These are phyloP conservation scores for Dolichallabes microphthalmus DNA, from an alignment of 2,113 vertebrate species.

Conservation along the genomic window DNA sequence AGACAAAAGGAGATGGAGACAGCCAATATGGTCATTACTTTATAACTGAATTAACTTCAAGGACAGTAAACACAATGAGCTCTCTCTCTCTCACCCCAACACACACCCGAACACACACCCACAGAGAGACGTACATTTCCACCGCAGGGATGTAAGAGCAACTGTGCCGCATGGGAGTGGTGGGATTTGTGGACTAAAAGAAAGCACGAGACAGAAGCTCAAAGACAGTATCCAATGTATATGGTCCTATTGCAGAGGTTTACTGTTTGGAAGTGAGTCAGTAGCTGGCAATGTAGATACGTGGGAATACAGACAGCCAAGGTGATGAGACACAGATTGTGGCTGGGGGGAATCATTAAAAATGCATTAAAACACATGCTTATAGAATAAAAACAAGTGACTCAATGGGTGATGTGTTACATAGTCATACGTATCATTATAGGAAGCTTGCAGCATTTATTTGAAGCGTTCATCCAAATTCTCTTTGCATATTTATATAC, in stretches of 20 bases:
- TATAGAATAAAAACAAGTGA: slow-evolving; percentile 10
- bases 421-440: neutral
- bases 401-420: neutral
- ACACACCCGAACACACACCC: slow-evolving; percentile 36
- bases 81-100: neutral
- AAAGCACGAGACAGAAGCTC: slow-evolving; percentile 40
- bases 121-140: slow-evolving; percentile 39
- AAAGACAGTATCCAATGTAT: slow-evolving; percentile 17
- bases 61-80: slow-evolving; percentile 62
- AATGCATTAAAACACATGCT: neutral
- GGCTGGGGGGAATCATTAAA: slow-evolving; percentile 29
- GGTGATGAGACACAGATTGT: slow-evolving; percentile 32
- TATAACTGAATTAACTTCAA: slow-evolving; percentile 70
- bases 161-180: slow-evolving; percentile 42
- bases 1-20: slow-evolving; percentile 50
- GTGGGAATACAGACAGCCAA: neutral
- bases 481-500: neutral
- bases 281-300: neutral
- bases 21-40: slow-evolving; percentile 61
- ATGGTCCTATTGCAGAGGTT: slow-evolving; percentile 15
- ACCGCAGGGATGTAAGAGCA: slow-evolving; percentile 61
- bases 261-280: slow-evolving; percentile 44
- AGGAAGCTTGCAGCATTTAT: neutral
- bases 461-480: neutral
- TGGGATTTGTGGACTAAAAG: slow-evolving; percentile 24